Base-by-base conservation (phyloP, 2,113 vertebrate species). In the Lepisosteus osseus region DNA sequence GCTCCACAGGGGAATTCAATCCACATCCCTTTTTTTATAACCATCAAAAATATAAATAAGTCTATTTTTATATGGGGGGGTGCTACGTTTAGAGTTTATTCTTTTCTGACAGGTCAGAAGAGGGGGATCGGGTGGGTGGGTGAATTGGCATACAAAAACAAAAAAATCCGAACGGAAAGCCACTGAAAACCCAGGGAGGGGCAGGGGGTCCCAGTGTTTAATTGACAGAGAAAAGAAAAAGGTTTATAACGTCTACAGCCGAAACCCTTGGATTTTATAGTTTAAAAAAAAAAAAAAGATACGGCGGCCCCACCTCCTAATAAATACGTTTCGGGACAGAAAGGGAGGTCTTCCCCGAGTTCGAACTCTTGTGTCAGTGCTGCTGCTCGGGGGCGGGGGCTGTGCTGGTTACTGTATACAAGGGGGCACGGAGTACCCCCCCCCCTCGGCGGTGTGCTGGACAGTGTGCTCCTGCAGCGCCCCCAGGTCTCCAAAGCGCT, bases 381-480 rank as follows among this genome's bases (percentile, higher is more conserved):
- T 51, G 5, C 29, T 51, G 1, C 9, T 51, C 9, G 47, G 9
- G 47, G 9, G 9, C 5, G 8, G 2, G 12, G 14, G 0, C 43
- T 15, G 68, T 44, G 13, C 2, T 15, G 69, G 77, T 93, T 86
- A 97, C 0, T 93, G 92, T 82, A 98, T 89, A 85, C 96, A 97
- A 59, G 96, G 89, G 0, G 94, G 86, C 72, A 96, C 96, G 2
- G 94, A 91, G 88, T 96, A 99, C 9, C 93, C 87, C 0, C 93
- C 92, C 0, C 95, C 92, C 64, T 98, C 95, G 0, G 95, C 91
- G 0, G 96, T 96, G 86, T 99, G 97, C 86, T 98, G 96, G 2
- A 95, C 92, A 0, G 96, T 98, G 89, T 99, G 97, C 80, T 98
- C 97, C 91, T 99, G 97, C 79, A 99, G 87, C 55, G 96, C 87